Conservation (phyloP, 2,797 vertebrate genomes). For the Enteromius radiatus region DNA sequence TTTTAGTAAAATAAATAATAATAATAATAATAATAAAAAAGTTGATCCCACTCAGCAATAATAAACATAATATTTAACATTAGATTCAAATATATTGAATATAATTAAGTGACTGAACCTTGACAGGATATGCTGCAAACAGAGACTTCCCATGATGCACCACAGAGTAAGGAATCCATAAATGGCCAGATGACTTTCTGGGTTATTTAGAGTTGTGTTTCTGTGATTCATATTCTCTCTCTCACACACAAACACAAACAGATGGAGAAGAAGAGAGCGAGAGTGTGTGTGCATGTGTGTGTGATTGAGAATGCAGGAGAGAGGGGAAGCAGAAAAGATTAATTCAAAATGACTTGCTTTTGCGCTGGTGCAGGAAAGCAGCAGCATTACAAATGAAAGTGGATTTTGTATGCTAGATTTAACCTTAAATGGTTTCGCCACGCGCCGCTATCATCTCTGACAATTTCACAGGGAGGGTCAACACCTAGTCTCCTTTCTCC, state of each 20-base stretch:
- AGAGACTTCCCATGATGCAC: conserved; percentile 49
- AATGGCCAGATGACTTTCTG: conserved; percentile 27
- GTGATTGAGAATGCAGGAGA: conserved; percentile 41
- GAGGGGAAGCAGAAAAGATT: conserved; percentile 51
- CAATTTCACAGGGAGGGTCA: conserved; percentile 44
- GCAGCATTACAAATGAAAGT: conserved; percentile 62
- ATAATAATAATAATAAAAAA: neutral
- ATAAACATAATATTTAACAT: neutral
- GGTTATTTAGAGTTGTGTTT: conserved; percentile 50
- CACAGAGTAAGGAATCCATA: conserved; percentile 33
- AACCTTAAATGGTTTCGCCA: conserved; percentile 64
- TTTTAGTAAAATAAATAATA: neutral
- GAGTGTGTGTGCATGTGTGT: conserved; percentile 26
- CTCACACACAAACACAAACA: conserved; percentile 17
- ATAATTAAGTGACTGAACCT: conserved; percentile 13
- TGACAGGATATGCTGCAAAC: conserved; percentile 28
- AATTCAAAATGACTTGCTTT: conserved; percentile 56
- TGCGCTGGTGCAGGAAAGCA: conserved; percentile 47
- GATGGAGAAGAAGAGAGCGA: conserved; percentile 12
- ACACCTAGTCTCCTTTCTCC: conserved; percentile 46
- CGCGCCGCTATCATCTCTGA: conserved; percentile 51
- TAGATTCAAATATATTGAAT: neutral
- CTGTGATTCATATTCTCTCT: conserved; percentile 24
- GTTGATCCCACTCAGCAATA: neutral
- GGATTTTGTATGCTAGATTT: conserved; percentile 67